A percentile compares a stretch with the other conserved stretches of the same genome.
Conservation (phyloP, 2,797 vertebrate species). For the Sebastiscus tertius region DNA sequence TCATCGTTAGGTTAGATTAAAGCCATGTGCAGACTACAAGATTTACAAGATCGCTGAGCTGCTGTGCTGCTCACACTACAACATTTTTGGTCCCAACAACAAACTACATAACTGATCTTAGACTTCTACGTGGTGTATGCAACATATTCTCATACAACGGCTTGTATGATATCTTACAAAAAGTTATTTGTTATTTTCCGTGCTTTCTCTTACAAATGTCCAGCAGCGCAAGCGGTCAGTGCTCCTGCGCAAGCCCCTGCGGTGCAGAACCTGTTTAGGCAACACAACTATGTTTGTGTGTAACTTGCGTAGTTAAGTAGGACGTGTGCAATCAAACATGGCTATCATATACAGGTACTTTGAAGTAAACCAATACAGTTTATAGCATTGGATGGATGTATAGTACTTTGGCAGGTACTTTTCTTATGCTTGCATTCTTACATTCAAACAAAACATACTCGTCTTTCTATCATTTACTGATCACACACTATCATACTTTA, state of each 20-base stretch:
- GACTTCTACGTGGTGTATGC: neutral
- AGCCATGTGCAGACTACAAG: neutral
- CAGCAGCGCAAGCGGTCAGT: neutral
- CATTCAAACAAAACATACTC: neutral
- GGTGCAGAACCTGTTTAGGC: neutral
- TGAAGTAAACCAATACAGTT: too few relatives aligned
- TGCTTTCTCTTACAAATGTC: neutral
- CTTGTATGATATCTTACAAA: neutral
- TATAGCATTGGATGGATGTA: neutral
- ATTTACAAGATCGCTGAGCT: neutral
- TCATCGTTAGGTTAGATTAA: constrained; percentile 4
- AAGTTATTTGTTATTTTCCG: neutral
- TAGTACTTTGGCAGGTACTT: neutral
- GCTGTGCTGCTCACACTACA: neutral
- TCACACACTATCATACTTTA: neutral
- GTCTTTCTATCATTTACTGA: neutral
- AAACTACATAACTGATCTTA: neutral
- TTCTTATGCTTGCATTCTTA: neutral
- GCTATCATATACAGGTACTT: too few relatives aligned
- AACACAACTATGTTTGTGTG: neutral
- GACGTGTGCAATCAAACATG: too few relatives aligned
- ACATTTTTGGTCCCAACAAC: neutral
- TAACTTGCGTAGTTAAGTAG: too few relatives aligned
- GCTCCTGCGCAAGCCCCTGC: neutral
- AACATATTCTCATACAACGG: neutral